These are phyloP conservation scores for Aporophyla nigra DNA, from an alignment of 2,888 invertebrate species.

Conservation along the genomic window DNA sequence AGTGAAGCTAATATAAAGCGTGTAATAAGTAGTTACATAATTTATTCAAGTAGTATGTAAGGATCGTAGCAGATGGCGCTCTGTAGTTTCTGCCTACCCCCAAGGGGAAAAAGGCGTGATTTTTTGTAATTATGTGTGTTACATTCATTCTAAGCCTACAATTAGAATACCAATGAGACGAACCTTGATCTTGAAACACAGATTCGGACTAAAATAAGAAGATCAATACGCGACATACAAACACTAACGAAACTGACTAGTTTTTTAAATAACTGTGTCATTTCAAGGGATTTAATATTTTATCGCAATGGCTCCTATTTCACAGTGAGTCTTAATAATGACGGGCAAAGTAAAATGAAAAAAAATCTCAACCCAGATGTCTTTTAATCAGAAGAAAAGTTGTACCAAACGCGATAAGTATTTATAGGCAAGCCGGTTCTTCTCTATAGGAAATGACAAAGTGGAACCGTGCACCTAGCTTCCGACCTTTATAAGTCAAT, in stretches of 20 bases:
- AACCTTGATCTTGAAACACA: neutral
- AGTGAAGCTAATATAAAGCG: too few species aligned
- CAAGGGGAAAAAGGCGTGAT: too few species aligned
- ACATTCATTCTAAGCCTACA: neutral
- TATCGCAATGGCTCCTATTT: neutral
- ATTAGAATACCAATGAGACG: neutral
- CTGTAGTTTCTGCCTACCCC: too few species aligned
- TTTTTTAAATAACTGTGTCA: neutral
- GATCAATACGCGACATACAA: slow-evolving; percentile 20
- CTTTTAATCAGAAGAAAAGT: neutral
- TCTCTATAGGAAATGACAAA: too few species aligned
- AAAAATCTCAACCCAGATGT: neutral
- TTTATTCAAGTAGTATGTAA: too few species aligned
- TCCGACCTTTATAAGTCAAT: too few species aligned
- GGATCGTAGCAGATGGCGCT: too few species aligned
- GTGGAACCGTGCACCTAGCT: too few species aligned
- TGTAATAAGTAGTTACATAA: too few species aligned
- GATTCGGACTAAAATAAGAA: slow-evolving; percentile 22
- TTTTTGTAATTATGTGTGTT: too few species aligned
- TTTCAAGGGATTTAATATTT: neutral
- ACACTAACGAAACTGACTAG: neutral
- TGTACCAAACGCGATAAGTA: neutral
- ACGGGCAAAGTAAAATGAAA: neutral
- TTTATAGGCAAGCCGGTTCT: neutral
- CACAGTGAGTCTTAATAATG: neutral